Conservation (phyloP, 2,888 invertebrate genomes). For the Morpho deidamia region DNA sequence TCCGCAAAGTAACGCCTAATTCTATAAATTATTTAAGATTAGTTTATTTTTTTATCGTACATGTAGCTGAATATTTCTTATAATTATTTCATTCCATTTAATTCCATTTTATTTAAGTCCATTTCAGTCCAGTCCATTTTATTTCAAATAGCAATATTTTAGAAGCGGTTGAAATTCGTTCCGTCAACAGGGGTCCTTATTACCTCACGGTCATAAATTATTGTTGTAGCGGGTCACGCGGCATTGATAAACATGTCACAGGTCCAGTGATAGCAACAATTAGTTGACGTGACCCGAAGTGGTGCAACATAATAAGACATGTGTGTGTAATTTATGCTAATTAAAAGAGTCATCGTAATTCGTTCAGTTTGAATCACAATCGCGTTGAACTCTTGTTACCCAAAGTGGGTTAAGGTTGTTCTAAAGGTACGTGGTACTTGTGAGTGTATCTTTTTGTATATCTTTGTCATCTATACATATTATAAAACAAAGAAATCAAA, state of each 20-base stretch:
- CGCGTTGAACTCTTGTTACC: slow-evolving; percentile 23
- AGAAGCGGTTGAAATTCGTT: background rate
- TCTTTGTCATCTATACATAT: no score
- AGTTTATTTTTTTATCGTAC: no score
- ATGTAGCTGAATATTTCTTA: no score
- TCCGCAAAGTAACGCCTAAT: no score
- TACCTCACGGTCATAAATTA: slow-evolving; percentile 27
- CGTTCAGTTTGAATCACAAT: slow-evolving; percentile 32
- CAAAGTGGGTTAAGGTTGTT: slow-evolving; percentile 33
- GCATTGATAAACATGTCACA: slow-evolving; percentile 28
- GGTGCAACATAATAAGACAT: slow-evolving; percentile 21
- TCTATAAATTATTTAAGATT: no score
- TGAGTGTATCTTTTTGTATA: background rate
- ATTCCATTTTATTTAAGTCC: no score
- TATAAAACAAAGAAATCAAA: no score
- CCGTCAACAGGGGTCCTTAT: slow-evolving; percentile 10
- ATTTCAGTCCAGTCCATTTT: no score
- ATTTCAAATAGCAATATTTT: no score
- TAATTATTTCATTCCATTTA: no score
- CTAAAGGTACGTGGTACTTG: background rate
- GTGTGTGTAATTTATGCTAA: slow-evolving; percentile 32
- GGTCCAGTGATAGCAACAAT: slow-evolving; percentile 30
- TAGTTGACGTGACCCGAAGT: slow-evolving; percentile 28
- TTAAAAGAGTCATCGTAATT: slow-evolving; percentile 24
- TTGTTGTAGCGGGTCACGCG: slow-evolving; percentile 24